Percentiles rank a stretch among this genome's conserved stretches.
phyloP scores from a whole-genome alignment of 2,888 invertebrate species.

The Plagodis dolabraria region DNA sequence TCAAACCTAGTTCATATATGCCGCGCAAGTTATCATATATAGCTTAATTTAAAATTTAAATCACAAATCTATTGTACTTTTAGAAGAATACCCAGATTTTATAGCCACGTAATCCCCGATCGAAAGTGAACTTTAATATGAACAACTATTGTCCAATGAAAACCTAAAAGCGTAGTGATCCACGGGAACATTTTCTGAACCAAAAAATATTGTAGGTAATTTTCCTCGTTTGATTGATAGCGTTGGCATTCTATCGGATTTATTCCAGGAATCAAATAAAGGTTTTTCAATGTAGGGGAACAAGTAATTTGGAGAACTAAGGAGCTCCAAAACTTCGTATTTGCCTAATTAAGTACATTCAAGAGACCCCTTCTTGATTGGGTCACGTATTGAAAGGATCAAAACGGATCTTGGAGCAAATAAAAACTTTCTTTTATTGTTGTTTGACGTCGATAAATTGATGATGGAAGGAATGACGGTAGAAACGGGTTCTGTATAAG shows the following conservation, averaged over 20 bases:
- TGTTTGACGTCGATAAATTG: slow-evolving; percentile 59
- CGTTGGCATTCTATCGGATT: slow-evolving; percentile 3
- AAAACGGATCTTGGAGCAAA: slow-evolving; percentile 66
- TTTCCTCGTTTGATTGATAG: too few species aligned
- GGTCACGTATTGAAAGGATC: slow-evolving; percentile 75
- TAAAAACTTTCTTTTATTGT: slow-evolving; percentile 73
- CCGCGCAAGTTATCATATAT: too few species aligned
- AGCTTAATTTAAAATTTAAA: too few species aligned
- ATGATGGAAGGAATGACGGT: slow-evolving; percentile 44
- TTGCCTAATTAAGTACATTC: slow-evolving; percentile 78
- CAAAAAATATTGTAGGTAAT: too few species aligned
- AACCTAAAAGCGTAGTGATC: too few species aligned
- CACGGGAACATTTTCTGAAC: too few species aligned
- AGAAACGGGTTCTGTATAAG: slow-evolving; percentile 29
- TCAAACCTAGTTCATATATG: too few species aligned
- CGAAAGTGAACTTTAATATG: too few species aligned
- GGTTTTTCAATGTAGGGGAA: slow-evolving; percentile 54
- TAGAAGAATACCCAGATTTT: too few species aligned
- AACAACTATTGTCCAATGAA: too few species aligned
- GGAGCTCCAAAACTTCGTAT: slow-evolving; percentile 64
- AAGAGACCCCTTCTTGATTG: slow-evolving; percentile 70
- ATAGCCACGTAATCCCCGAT: too few species aligned
- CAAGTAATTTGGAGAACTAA: slow-evolving; percentile 56
- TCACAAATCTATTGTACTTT: too few species aligned
- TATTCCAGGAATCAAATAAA: slow-evolving; percentile 15